These are phyloP conservation scores for Chauna torquata DNA, from an alignment of 2,113 vertebrate genomes.

Conservation along the genomic window DNA sequence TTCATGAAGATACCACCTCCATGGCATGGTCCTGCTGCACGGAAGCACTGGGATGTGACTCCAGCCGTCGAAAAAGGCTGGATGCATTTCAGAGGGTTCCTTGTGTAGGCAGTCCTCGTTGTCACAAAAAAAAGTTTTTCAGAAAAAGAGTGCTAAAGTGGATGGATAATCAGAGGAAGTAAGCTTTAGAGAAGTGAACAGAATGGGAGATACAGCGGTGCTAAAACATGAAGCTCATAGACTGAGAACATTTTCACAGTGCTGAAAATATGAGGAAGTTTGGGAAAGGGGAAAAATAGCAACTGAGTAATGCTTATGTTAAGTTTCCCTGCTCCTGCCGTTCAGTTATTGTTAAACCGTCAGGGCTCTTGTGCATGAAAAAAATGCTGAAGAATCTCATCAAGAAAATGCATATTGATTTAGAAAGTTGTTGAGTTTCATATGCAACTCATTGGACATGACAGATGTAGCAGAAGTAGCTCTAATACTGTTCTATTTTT, in stretches of 20 bases:
- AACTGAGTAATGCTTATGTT: not conserved
- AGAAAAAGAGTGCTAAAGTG: not conserved
- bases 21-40: not conserved
- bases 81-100: too few species aligned
- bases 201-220: not conserved
- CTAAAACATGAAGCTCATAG: not conserved
- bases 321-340: not conserved
- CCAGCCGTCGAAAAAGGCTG: too few species aligned
- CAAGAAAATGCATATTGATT: not conserved
- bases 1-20: not conserved
- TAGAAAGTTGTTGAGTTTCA: not conserved
- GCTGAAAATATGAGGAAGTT: not conserved
- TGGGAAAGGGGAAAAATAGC: not conserved
- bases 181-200: not conserved
- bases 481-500: not conserved
- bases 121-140: not conserved
- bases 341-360: not conserved
- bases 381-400: not conserved
- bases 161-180: not conserved
- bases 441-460: not conserved
- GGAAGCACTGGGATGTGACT: not conserved
- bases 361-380: not conserved
- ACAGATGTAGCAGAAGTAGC: not conserved
- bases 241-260: not conserved
- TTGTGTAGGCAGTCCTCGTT: not conserved